These are phyloP conservation scores for Drosophila colorata DNA, from an alignment of 2,888 invertebrate genomes.

Conservation along the genomic window DNA sequence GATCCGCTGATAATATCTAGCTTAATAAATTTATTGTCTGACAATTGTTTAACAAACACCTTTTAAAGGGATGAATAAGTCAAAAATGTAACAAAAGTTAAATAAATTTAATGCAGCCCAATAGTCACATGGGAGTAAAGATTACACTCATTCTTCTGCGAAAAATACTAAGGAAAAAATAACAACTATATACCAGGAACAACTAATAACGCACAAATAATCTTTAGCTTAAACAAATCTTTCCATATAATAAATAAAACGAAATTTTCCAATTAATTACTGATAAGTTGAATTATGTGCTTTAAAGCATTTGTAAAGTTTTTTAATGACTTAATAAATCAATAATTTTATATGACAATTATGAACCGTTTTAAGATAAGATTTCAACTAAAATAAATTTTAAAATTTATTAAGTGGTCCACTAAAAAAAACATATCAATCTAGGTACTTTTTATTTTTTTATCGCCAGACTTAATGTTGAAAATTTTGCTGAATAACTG, in stretches of 20 bases:
- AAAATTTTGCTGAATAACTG: not conserved
- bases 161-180: no score
- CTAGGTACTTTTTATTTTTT: not conserved
- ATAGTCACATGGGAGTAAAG: no score
- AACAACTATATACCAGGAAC: no score
- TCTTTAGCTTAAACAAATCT: not conserved
- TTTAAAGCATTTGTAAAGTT: not conserved
- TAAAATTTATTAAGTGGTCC: not conserved
- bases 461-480: constrained; percentile 6
- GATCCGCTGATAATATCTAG: no score
- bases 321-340: constrained; percentile 1
- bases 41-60: no score
- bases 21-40: no score
- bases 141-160: no score
- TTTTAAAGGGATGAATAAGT: no score
- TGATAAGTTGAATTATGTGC: not conserved
- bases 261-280: not conserved
- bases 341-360: constrained; percentile 5
- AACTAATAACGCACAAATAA: not conserved
- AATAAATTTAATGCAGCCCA: no score
- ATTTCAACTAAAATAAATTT: not conserved
- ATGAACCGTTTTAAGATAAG: constrained; percentile 18
- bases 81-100: no score
- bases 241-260: not conserved
- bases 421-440: not conserved